Conservation (phyloP, 2,797 vertebrate genomes). For the Dendrocincla tyrannina region DNA sequence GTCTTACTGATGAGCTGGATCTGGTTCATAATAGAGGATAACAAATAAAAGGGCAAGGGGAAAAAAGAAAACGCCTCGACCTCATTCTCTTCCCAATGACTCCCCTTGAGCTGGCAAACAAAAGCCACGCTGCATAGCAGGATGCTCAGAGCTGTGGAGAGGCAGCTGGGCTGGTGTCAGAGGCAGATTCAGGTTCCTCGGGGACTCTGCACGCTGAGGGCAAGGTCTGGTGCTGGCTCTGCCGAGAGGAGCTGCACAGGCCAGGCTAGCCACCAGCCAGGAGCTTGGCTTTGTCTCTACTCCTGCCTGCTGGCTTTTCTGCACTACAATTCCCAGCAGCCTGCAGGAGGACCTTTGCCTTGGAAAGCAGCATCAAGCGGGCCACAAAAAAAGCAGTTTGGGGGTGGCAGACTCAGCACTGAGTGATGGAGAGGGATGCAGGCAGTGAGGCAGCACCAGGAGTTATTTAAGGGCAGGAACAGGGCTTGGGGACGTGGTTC, state of each 20-base stretch:
- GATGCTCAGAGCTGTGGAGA: background rate
- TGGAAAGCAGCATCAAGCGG: rapidly evolving
- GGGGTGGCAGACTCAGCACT: rapidly evolving
- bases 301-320: background rate
- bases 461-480: background rate
- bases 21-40: background rate
- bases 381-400: rapidly evolving
- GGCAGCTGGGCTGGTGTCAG: rapidly evolving
- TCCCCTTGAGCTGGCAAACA: background rate
- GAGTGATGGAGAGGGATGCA: background rate
- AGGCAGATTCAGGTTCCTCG: background rate
- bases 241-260: rapidly evolving
- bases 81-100: background rate
- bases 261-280: background rate
- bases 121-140: background rate
- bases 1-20: background rate
- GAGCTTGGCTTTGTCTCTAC: background rate
- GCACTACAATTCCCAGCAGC: slow-evolving; percentile 43
- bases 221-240: background rate
- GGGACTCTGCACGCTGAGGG: rapidly evolving
- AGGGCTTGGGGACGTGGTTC: rapidly evolving
- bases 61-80: background rate
- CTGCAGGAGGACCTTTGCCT: background rate
- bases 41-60: background rate
- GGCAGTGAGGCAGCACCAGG: background rate